These are phyloP conservation scores for Sweltsa coloradensis DNA, from an alignment of 1,140 invertebrate species.

Conservation along the genomic window DNA sequence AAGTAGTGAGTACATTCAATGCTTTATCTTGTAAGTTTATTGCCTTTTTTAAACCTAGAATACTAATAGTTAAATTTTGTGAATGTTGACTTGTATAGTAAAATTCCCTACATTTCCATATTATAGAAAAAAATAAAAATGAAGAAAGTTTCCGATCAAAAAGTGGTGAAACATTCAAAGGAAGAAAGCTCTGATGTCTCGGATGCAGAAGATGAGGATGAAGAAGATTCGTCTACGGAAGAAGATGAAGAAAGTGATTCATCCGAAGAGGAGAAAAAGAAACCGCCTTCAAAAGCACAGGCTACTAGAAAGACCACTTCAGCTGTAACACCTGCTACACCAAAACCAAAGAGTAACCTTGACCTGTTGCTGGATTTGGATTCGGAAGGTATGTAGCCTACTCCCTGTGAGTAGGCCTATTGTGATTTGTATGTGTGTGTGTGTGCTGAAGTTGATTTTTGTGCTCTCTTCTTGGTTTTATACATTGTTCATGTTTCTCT, in stretches of 20 bases:
- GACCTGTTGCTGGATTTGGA: slow-evolving; percentile 76
- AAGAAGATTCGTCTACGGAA: slow-evolving; percentile 15
- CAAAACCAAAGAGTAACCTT: slow-evolving; percentile 39
- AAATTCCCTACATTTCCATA: too few species aligned
- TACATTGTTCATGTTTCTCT: too few species aligned
- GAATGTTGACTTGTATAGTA: background rate
- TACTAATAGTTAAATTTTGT: background rate
- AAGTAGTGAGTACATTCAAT: background rate
- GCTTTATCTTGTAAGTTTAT: background rate
- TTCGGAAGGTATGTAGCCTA: slow-evolving; percentile 35
- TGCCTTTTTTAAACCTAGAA: background rate
- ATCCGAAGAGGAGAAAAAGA: slow-evolving; percentile 8
- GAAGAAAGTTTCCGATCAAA: slow-evolving; percentile 8
- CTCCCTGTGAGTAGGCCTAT: too few species aligned
- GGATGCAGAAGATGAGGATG: slow-evolving; percentile 19
- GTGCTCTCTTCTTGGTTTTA: too few species aligned
- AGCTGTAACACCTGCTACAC: slow-evolving; percentile 9
- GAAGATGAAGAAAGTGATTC: slow-evolving; percentile 8
- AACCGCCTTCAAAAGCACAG: slow-evolving; percentile 18
- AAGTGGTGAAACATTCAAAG: too few species aligned
- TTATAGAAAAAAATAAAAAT: background rate
- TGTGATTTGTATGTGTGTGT: too few species aligned
- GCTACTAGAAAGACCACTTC: slow-evolving; percentile 1
- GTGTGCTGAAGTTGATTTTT: too few species aligned
- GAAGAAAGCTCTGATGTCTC: slow-evolving; percentile 14